Evolutionary conservation across 2,797 vertebrate genomes (phyloP), one percentile per base, ranked within the genome.

Genomic region (Hyperoplus lanceolatus): DNA sequence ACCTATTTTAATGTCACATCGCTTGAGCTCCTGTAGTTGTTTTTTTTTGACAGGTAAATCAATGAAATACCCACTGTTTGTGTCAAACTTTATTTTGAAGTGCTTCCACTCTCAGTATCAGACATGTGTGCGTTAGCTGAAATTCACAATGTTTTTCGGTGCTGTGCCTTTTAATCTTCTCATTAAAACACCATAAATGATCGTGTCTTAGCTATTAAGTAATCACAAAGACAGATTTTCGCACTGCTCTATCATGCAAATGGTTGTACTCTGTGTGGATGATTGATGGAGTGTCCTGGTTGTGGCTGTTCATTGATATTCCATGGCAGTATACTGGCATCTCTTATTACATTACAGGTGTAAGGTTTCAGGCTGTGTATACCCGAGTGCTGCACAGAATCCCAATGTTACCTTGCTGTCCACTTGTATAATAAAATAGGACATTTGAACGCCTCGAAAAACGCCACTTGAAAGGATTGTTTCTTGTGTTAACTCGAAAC

Each of bases 251-350:
- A 71, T 60, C 66, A 59, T 41, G 18, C 49, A 56, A 9, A 43
- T 50, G 53, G 18, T 58, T 75, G 21, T 14, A 48, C 3, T 38
- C n/a, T 9, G 50, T 10, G 66, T 8, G 43, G 41, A 21, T 81
- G 80, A 84, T 77, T 8, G 51, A 81, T 81, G 49, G 58, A 69
- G 54, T 4, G 8, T 53, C 41, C 45, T 39, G 36, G 11, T 50
- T 12, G 21, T 42, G 41, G 13, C 15, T 5, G 12, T 8, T 84
- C 68, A 81, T 81, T 83, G 51, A 58, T 80, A 77, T 85, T 89
- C 77, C 49, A 41, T 36, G 1, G 0, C 49, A 21, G 61, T 21
- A 29, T 29, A 4, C 29, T 3, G 48, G 43, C 36, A 14, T 43
- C 18, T 57, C 42, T 66, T 57, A 73, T 51, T 48, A 21, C 53